Base-by-base conservation (phyloP, 2,888 invertebrate genomes). In the Drosophila glabriapex region DNA sequence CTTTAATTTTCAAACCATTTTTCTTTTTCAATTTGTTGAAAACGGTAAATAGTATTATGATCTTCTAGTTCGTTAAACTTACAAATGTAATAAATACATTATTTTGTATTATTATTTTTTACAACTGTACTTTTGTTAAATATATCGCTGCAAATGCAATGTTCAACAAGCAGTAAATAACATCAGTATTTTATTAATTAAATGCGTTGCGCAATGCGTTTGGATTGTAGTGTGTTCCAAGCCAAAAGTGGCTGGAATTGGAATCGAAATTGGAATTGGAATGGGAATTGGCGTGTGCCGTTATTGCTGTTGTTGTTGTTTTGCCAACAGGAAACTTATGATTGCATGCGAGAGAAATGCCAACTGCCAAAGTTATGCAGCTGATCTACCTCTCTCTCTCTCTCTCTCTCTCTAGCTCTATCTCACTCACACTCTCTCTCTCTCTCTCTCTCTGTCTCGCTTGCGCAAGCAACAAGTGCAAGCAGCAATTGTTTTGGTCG, bases 251-350 rank as follows among this genome's bases (percentile, higher is more conserved):
- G 39, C 55, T 76, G 16, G n/a, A 25, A 46, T 46, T 46, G 62
- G 73, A 61, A 73, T 39, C 39, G 29, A n/a, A 46, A 43, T 56
- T 76, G 62, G 31, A 66, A 65, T 76, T 76, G 59, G 31, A 66
- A 62, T 61, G 35, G 64, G 43, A 56, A 72, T 80, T 65, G 82
- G 71, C 82, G 65, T 85, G 89, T 89, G 84, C 89, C 85, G 82
- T 89, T 89, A 37, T 28, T 43, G n/a, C 14, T 28, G n/a, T 39
- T 41, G n/a, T 53, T 70, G 25, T 25, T 56, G 28, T 56, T 80
- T 83, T 64, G 70, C 76, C 74, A 78, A 81, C 85, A 85, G 89
- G 85, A 90, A 90, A 81, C 75, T 88, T 88, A 75, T 88, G 85
- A 90, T 85, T 85, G 76, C 86, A 83, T 67, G 63, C 70, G 33